Evolutionary conservation across 1,140 invertebrate species (phyloP), one percentile per base, ranked within the genome.

Genomic region (Maconellicoccus hirsutus): DNA sequence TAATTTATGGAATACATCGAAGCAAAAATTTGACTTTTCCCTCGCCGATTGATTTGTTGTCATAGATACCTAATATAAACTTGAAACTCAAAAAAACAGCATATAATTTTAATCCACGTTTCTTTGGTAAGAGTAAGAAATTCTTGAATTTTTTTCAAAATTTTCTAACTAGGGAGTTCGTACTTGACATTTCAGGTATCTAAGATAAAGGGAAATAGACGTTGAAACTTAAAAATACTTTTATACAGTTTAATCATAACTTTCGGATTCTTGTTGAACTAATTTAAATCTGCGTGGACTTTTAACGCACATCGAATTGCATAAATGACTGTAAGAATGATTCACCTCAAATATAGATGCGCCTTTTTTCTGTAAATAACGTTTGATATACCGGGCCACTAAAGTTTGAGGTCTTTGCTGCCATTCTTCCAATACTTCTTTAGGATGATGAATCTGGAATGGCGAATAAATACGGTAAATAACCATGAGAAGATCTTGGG

Each of bases 361-460:
- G 73, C 90, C 86, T 80, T 89, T 86, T 77, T 87, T 85, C 78
- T 89, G 83, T 73, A 94, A 81, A 78, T 92, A 86, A 79, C 87
- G 85, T 78, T 90, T 86, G 61, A 98, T 98, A 77, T 93, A 97
- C 39, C 90, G 85, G 1, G 89, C 85, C 0, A 97, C 88, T 22
- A 98, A 81, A 75, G 86, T 86, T 77, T 96, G 94, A 0, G 97
- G 96, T 75, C 96, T 84, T 71, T 89, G 83, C 79, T 98, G 94
- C 90, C 92, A 98, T 77, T 96, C 92, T 73, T 95, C 87, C 76
- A 98, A 79, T 0, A 92, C 89, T 78, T 93, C 90, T 78, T 98
- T 94, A 0, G 92, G 87, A 27, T 91, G 86, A 72, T 89, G 84
- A 0, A 94, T 90, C 90, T 92, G 76, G 14, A 80, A 77, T n/a